These are phyloP conservation scores for Octomys mimax DNA, from an alignment of 2,797 vertebrate genomes.

Conservation along the genomic window DNA sequence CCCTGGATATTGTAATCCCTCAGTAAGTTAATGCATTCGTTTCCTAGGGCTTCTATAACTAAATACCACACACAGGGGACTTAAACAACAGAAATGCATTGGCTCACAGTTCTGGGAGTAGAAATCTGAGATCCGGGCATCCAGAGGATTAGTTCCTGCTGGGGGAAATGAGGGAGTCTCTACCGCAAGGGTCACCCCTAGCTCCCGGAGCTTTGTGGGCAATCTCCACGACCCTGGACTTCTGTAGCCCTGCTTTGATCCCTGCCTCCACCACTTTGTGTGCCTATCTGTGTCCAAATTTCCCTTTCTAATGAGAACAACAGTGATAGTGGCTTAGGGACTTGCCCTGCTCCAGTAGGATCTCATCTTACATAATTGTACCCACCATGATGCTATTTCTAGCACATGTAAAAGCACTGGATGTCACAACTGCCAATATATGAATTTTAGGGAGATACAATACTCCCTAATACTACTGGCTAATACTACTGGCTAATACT, in stretches of 20 bases:
- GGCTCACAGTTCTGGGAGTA: not conserved
- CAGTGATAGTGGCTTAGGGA: not conserved
- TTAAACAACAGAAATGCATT: not conserved
- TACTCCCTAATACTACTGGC: not conserved
- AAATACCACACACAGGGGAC: not conserved
- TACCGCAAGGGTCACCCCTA: no score
- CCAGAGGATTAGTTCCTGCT: not conserved
- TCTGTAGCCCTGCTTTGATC: not conserved
- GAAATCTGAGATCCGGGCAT: not conserved
- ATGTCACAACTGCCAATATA: not conserved
- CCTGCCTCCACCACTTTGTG: not conserved
- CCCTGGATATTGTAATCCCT: not conserved
- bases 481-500: not conserved
- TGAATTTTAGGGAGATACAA: no score
- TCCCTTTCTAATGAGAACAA: not conserved
- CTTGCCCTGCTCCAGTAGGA: not conserved
- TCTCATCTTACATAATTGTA: not conserved
- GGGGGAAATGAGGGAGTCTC: not conserved
- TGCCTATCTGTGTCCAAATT: no score
- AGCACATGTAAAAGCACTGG: not conserved
- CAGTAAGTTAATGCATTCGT: not conserved
- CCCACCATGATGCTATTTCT: not conserved
- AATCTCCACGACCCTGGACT: no score
- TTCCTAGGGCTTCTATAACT: not conserved
- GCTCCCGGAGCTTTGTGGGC: not conserved